A percentile compares a stretch with the other conserved stretches of the same genome.
Evolutionary conservation across 2,797 vertebrate species (phyloP).

Genomic region (Sebastiscus albofasciatus): DNA sequence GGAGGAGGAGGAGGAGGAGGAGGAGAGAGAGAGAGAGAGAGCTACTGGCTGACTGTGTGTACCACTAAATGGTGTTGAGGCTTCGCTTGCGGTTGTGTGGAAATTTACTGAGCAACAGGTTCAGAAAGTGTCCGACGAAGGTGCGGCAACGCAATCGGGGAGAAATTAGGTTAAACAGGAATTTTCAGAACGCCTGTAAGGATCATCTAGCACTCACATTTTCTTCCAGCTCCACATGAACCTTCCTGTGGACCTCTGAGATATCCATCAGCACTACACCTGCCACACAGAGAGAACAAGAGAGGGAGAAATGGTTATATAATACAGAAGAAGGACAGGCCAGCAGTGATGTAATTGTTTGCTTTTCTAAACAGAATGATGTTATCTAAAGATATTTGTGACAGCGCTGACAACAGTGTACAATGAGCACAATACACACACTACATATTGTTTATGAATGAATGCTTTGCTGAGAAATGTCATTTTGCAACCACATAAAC

Average conservation of each 20-base stretch:
- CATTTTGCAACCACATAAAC: not conserved
- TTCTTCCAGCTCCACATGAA: slow-evolving; percentile 92
- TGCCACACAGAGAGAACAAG: slow-evolving; percentile 74
- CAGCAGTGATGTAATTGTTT: not conserved
- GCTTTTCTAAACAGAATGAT: not conserved
- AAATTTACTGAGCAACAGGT: slow-evolving; percentile 34
- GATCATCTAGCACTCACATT: slow-evolving; percentile 84
- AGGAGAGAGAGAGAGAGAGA: not conserved
- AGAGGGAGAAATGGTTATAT: slow-evolving; percentile 14
- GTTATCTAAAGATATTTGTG: not conserved
- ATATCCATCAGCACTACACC: slow-evolving; percentile 94
- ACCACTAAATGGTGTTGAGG: not conserved
- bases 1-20: not conserved
- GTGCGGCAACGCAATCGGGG: slow-evolving; percentile 2
- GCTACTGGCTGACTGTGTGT: not conserved
- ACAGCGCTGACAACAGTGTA: not conserved
- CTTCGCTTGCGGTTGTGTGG: not conserved
- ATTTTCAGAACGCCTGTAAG: not conserved
- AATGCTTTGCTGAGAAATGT: not conserved
- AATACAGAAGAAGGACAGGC: not conserved
- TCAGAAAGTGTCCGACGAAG: slow-evolving; percentile 11
- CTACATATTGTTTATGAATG: not conserved
- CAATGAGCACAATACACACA: not conserved
- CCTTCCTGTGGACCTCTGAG: slow-evolving; percentile 92
- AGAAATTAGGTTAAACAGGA: slow-evolving; percentile 2